A percentile compares a stretch with the other conserved stretches of the same genome.
Evolutionary conservation across 2,113 vertebrate species (phyloP).

Genomic region (Platanista minor): DNA sequence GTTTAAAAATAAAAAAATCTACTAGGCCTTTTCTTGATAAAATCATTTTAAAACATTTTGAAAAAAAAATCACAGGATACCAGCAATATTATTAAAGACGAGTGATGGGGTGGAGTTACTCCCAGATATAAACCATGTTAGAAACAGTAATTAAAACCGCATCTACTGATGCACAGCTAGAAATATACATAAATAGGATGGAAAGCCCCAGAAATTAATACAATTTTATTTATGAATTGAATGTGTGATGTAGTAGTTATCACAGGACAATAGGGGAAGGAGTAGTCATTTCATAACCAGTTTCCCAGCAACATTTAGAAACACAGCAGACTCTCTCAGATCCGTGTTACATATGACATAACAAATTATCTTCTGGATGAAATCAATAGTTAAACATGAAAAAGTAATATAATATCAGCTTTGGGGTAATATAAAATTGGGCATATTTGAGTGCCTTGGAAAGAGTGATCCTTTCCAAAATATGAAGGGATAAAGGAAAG

Average conservation of each 20-base stretch:
- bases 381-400: not conserved
- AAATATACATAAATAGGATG: not conserved
- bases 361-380: not conserved
- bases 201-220: not conserved
- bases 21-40: not conserved
- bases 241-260: not conserved
- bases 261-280: not conserved
- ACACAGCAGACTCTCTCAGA: not conserved
- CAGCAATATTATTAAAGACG: not conserved
- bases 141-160: not conserved
- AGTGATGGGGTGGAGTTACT: not conserved
- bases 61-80: not conserved
- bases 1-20: not conserved
- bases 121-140: not conserved
- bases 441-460: not conserved
- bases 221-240: not conserved
- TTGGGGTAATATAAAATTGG: not conserved
- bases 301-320: not conserved
- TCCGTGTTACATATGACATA: not conserved
- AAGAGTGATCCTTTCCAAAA: not conserved
- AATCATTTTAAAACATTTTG: not conserved
- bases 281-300: not conserved
- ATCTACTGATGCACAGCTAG: not conserved
- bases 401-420: not conserved
- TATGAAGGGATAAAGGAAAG: not conserved